phyloP scores from a whole-genome alignment of 2,113 vertebrate species.

The Pelobates fuscus region DNA sequence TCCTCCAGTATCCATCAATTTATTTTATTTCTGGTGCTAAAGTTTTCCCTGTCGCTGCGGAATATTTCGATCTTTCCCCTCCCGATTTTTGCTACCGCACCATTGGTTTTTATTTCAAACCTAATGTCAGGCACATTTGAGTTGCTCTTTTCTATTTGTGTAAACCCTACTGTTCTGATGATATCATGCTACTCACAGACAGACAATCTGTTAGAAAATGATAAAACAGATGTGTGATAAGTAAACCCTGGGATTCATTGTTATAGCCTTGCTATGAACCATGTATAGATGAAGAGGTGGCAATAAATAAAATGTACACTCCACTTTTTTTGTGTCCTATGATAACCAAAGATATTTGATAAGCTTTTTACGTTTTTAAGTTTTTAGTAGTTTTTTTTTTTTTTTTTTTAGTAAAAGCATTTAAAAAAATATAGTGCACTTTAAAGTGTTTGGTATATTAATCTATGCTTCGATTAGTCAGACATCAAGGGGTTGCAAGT shows the following conservation, averaged over 20 bases:
- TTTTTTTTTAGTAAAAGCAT: too few species aligned
- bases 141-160: constrained; percentile 25
- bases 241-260: constrained; percentile 35
- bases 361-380: too few species aligned
- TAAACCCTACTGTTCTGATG: constrained; percentile 26
- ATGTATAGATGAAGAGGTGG: not conserved
- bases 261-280: constrained; percentile 36
- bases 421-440: too few species aligned
- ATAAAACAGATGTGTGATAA: constrained; percentile 34
- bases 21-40: constrained; percentile 14
- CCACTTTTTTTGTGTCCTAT: not conserved
- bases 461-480: too few species aligned
- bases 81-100: constrained; percentile 20
- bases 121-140: constrained; percentile 40
- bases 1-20: not conserved
- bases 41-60: not conserved
- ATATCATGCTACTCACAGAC: constrained; percentile 37
- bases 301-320: constrained; percentile 11
- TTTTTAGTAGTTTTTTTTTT: too few species aligned
- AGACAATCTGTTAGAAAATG: constrained; percentile 38
- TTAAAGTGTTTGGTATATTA: too few species aligned
- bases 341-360: not conserved
- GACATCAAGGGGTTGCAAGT: too few species aligned
- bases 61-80: not conserved
- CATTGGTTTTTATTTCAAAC: constrained; percentile 48